Evolutionary conservation across 2,113 vertebrate genomes (phyloP), one percentile per base, ranked within the genome.

Genomic region (Octodon degus): DNA sequence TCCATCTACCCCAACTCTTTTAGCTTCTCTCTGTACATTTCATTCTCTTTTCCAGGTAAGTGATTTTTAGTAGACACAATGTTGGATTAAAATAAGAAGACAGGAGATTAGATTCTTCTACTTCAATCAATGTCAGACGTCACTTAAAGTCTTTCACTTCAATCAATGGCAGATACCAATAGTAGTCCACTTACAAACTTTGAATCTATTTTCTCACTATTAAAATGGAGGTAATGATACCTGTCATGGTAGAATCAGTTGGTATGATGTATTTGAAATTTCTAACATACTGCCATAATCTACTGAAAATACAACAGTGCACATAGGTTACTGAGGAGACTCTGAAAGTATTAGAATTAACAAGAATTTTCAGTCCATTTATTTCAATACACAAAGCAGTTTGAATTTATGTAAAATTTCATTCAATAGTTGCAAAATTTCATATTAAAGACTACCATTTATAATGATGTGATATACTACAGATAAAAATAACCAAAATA

Each of bases 21-120:
- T 67, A 76, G 55, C 84, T 72, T 96, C 55, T 93, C 22, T 93
- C 67, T 70, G 25, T 30, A 84, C 62, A 90, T 96, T 87, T 91
- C 89, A 91, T 70, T n/a, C 81, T 63, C 40, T 95, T 94, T 95
- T 87, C 40, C 85, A 93, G 50, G 92, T 83, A 63, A 89, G 25
- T 63, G 55, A 89, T 70, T 93, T 93, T 89, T 86, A 89, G n/a
- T 14, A 93, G 40, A 30, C 43, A 83, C 53, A 43, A 4, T n/a
- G 27, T 47, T 40, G 30, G n/a, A 58, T 3, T 80, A 19, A 95
- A 97, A 86, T 85, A 82, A 89, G 67, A 86, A 19, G 43, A 86
- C 12, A 67, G 16, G 34, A 86, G 13, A 82, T 50, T 83, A 92
- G 32, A 87, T 90, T 84, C 32, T 86, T 97, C 11, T 20, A 43